phyloP scores from a whole-genome alignment of 2,113 vertebrate genomes.

The Martes martes region DNA sequence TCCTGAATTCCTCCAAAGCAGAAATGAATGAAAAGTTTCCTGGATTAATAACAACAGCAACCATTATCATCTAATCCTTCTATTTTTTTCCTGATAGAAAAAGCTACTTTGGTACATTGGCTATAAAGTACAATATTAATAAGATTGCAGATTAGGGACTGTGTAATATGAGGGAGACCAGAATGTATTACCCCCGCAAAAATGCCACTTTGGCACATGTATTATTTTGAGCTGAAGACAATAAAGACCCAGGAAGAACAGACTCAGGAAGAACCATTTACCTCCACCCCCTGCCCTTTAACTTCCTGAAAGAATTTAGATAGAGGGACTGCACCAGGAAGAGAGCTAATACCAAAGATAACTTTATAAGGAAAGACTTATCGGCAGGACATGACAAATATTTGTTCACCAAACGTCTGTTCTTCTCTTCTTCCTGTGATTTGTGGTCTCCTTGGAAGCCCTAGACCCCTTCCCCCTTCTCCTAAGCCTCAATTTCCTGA shows the following conservation, averaged over 20 bases:
- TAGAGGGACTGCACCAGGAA: neutral
- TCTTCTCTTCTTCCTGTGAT: neutral
- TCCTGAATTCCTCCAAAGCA: conserved; percentile 8
- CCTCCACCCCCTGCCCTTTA: neutral
- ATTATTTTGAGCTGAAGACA: neutral
- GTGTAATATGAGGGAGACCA: neutral
- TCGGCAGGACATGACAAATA: neutral
- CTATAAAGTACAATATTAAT: neutral
- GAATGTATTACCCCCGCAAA: neutral
- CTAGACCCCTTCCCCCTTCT: neutral
- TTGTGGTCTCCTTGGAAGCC: neutral
- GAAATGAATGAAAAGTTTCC: neutral
- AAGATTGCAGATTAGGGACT: neutral
- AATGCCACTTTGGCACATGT: neutral
- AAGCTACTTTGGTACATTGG: neutral
- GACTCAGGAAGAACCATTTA: neutral
- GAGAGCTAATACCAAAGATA: neutral
- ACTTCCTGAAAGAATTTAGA: neutral
- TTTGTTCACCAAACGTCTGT: neutral
- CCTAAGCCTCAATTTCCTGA: neutral
- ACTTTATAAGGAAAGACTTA: neutral
- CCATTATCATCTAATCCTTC: neutral
- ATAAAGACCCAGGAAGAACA: neutral
- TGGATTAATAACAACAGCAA: neutral
- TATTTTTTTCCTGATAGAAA: neutral